Conservation (phyloP, 2,797 vertebrate genomes). For the Sebastiscus albofasciatus region DNA sequence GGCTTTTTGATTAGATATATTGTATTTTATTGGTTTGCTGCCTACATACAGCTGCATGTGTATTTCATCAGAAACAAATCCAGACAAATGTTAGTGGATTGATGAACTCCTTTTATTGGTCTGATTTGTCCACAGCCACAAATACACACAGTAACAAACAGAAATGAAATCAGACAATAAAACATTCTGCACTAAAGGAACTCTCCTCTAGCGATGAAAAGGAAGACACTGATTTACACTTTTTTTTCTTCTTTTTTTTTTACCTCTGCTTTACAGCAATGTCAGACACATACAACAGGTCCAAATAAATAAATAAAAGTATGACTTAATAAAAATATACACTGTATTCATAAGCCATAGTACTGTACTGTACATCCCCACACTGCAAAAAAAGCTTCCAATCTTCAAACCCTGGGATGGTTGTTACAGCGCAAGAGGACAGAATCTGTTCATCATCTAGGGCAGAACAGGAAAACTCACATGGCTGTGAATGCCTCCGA, state of each 20-base stretch:
- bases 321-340: background rate
- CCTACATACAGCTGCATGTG: background rate
- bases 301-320: constrained; percentile 25
- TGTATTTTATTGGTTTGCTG: background rate
- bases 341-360: constrained; percentile 6
- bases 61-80: background rate
- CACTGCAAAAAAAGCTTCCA: background rate
- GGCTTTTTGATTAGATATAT: background rate
- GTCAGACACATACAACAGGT: constrained; percentile 33
- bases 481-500: background rate
- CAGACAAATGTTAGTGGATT: constrained; percentile 4
- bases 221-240: constrained; percentile 26
- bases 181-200: constrained; percentile 16
- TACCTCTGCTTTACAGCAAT: constrained; percentile 31
- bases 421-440: background rate
- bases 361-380: background rate
- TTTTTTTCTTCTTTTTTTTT: constrained; percentile 52
- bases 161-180: constrained; percentile 29
- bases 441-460: background rate
- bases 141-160: constrained; percentile 51
- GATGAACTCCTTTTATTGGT: constrained; percentile 59
- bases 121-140: constrained; percentile 65
- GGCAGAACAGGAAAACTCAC: background rate
- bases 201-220: constrained; percentile 19
- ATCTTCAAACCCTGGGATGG: background rate